Evolutionary conservation across 2,888 invertebrate species (phyloP).

Genomic region (Loripinus fragilis): DNA sequence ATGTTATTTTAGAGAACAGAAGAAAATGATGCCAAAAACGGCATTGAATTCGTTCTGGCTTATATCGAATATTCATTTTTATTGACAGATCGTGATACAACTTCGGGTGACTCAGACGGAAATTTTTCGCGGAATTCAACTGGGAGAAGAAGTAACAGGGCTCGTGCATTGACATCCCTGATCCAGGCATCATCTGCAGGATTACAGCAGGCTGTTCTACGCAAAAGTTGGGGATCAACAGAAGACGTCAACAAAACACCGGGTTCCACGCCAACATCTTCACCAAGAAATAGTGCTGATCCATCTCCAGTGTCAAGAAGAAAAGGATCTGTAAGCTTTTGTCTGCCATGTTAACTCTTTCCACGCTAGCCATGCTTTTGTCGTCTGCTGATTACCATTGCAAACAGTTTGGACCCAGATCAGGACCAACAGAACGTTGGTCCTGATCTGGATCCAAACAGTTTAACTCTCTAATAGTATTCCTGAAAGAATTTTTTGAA

Average conservation of each 20-base stretch:
- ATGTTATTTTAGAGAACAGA: too few relatives aligned
- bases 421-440: too few relatives aligned
- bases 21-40: too few relatives aligned
- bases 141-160: constrained; percentile 69
- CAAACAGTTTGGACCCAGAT: too few relatives aligned
- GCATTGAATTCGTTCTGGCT: too few relatives aligned
- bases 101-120: neutral
- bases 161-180: constrained; percentile 69
- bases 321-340: constrained; percentile 30
- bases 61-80: too few relatives aligned
- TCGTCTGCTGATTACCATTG: too few relatives aligned
- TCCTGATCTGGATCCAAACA: too few relatives aligned
- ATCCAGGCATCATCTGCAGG: constrained; percentile 68
- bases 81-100: neutral
- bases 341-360: too few relatives aligned
- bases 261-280: constrained; percentile 52
- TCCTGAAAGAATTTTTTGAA: too few relatives aligned
- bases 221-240: constrained; percentile 67
- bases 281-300: constrained; percentile 66
- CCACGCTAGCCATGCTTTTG: too few relatives aligned
- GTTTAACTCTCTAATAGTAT: too few relatives aligned
- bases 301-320: constrained; percentile 63
- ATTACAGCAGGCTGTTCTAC: constrained; percentile 62
- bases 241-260: constrained; percentile 59
- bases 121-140: constrained; percentile 51